Conservation (phyloP, 2,888 invertebrate genomes). For the Heteromyza rotundicornis region DNA sequence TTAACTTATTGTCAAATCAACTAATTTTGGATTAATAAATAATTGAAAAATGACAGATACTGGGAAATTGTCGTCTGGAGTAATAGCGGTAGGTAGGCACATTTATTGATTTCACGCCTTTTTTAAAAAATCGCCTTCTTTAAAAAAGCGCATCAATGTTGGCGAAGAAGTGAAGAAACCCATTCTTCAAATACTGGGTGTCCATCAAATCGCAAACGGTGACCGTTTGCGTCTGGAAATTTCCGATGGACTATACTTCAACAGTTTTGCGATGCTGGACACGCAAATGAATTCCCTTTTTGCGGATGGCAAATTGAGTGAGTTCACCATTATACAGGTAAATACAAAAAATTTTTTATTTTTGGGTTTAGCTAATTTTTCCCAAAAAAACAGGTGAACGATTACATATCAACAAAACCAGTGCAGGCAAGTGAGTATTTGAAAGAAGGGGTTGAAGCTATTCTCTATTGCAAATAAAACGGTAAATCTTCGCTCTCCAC, state of each 20-base stretch:
- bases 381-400: too few relatives aligned
- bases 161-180: slow-evolving; percentile 77
- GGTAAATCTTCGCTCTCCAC: too few relatives aligned
- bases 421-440: slow-evolving; percentile 70
- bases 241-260: slow-evolving; percentile 84
- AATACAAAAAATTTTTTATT: too few relatives aligned
- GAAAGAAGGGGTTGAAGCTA: not conserved
- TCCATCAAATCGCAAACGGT: slow-evolving; percentile 75
- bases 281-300: slow-evolving; percentile 77
- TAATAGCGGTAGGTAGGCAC: slow-evolving; percentile 51
- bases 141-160: slow-evolving; percentile 72
- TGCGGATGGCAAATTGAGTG: slow-evolving; percentile 71
- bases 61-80: slow-evolving; percentile 48
- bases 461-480: too few relatives aligned
- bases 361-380: too few relatives aligned
- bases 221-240: slow-evolving; percentile 83
- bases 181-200: slow-evolving; percentile 80
- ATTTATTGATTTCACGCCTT: too few relatives aligned
- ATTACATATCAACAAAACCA: slow-evolving; percentile 80
- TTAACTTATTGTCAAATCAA: too few relatives aligned
- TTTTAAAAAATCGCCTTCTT: too few relatives aligned
- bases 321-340: slow-evolving; percentile 77
- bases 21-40: too few relatives aligned
- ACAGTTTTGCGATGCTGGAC: slow-evolving; percentile 91
- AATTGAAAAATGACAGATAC: slow-evolving; percentile 51